These are phyloP conservation scores for Sebastes minor DNA, from an alignment of 2,797 vertebrate species.

Conservation along the genomic window DNA sequence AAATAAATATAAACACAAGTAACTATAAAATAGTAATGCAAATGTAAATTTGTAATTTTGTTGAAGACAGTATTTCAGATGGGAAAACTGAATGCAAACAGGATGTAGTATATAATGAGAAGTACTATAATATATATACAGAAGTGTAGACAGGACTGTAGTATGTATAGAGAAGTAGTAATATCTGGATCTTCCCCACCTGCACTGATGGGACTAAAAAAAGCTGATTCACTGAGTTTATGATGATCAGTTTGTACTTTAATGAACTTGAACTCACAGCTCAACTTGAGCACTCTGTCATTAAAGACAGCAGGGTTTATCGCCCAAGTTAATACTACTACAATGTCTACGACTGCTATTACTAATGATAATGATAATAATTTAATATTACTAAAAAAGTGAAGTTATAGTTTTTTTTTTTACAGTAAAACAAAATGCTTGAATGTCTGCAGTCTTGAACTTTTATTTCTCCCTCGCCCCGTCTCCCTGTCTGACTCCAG, in stretches of 20 bases:
- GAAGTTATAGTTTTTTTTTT: neutral
- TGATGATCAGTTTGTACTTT: neutral
- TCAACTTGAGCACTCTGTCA: neutral
- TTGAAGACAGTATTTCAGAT: too few relatives aligned
- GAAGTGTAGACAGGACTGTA: too few relatives aligned
- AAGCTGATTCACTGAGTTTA: neutral
- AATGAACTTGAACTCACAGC: neutral
- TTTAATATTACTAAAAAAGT: neutral
- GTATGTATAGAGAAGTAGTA: too few relatives aligned
- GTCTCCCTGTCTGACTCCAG: conserved; percentile 7
- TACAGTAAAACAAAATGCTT: neutral
- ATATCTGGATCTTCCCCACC: neutral
- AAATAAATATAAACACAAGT: too few relatives aligned
- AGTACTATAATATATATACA: too few relatives aligned
- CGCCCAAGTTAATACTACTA: neutral
- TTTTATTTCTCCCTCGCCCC: neutral
- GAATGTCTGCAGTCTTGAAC: conserved; percentile 8
- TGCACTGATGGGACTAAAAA: neutral
- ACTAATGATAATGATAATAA: neutral
- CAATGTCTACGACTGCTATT: too few relatives aligned
- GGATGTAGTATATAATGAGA: too few relatives aligned
- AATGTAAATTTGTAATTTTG: too few relatives aligned
- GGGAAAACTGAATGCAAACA: too few relatives aligned
- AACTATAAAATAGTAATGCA: too few relatives aligned
- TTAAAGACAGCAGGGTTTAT: neutral